These are phyloP conservation scores for Hedychridium roseum DNA, from an alignment of 2,888 invertebrate genomes.

Conservation along the genomic window DNA sequence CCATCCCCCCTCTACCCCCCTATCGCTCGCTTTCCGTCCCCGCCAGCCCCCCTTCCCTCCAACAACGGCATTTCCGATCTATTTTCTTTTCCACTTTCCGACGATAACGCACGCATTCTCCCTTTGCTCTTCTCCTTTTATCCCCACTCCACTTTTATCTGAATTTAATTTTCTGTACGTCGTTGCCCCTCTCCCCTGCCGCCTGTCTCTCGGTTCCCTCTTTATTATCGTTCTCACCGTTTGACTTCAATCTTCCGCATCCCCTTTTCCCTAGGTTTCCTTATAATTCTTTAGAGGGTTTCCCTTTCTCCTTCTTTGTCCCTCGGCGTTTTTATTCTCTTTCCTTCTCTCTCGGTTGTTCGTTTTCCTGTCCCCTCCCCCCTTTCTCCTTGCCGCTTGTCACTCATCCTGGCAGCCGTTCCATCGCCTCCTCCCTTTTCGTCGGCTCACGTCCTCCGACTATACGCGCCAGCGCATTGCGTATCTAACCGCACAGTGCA, in stretches of 20 bases:
- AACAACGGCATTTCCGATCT: too few species aligned
- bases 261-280: neutral
- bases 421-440: constrained; percentile 23
- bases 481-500: too few species aligned
- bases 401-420: constrained; percentile 28
- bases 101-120: too few species aligned
- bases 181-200: constrained; percentile 13
- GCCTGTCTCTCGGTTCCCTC: too few species aligned
- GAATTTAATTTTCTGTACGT: too few species aligned
- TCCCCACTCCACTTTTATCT: too few species aligned
- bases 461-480: neutral
- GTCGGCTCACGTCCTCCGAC: constrained; percentile 6
- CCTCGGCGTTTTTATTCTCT: constrained; percentile 4
- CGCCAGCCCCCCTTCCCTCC: too few species aligned
- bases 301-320: constrained; percentile 3
- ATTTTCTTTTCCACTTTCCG: too few species aligned
- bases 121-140: too few species aligned
- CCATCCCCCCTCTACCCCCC: constrained; percentile 9
- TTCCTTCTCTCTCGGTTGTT: constrained; percentile 4
- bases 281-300: neutral
- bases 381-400: constrained; percentile 21
- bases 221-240: too few species aligned
- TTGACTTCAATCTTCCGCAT: too few species aligned
- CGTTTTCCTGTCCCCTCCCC: constrained; percentile 6
- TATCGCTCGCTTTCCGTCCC: too few species aligned